Base-by-base conservation (phyloP, 2,888 invertebrate species). In the Drosophila differens region DNA sequence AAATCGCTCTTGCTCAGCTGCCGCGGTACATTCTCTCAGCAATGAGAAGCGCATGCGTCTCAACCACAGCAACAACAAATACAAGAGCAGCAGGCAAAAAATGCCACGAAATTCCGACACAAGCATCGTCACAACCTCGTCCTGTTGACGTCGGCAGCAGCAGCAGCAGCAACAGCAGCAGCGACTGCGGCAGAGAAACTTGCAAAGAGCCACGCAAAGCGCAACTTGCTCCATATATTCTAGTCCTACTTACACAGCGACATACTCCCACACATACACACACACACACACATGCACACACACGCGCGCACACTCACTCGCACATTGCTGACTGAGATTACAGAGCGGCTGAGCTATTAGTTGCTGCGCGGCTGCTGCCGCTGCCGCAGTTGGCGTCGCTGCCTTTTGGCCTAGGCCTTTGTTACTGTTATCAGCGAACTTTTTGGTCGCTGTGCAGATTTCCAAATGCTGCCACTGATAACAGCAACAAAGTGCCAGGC, bases 201-300 rank as follows among this genome's bases (percentile, higher is more conserved):
- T 51, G 79, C 76, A 61, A 64, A 69, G 57, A 55, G 74, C 61
- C 70, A 65, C 64, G 86, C 82, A 86, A 83, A 85, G 82, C 85
- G 75, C 76, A 86, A 83, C 87, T 85, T 86, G 85, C 87, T 86
- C 85, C 75, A 86, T 75, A 86, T 86, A 87, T 86, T 85, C 68
- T 83, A 85, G 85, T 82, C 85, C 85, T 86, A 86, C 85, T 86
- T 86, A 86, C 87, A 86, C 85, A 87, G 60, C 79, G 79, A 79
- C 81, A 84, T 75, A 73, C 74, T 77, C 83, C 70, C 71, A 51
- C 80, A 76, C 71, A 54, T 51, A 51, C 59, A 37, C 57, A 70
- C 33, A 28, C 41, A 9, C 10, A 16, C 22, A 22, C 14, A 44
- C 44, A 16, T 16, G 14, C 22, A 47, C 47, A 47, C 25, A 25